A percentile compares a stretch with the other conserved stretches of the same genome.
These are phyloP conservation scores for Apeira syringaria DNA, from an alignment of 2,888 invertebrate genomes.

Conservation along the genomic window DNA sequence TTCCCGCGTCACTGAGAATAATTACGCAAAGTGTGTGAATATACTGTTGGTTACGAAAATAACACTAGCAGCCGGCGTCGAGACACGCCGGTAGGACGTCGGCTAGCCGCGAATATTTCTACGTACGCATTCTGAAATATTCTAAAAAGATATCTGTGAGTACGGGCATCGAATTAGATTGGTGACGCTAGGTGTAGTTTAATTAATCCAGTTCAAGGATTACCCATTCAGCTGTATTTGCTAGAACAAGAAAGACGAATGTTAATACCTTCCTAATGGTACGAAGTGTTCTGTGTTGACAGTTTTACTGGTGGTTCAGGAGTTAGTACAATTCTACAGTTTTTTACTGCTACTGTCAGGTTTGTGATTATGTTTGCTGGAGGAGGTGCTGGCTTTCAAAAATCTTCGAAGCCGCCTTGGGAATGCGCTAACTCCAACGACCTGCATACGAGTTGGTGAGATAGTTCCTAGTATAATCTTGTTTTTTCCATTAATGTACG, in stretches of 20 bases:
- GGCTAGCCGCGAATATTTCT: conserved; percentile 41
- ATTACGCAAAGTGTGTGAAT: conserved; percentile 45
- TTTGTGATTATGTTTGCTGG: conserved; percentile 71
- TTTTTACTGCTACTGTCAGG: too few relatives aligned
- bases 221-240: too few relatives aligned
- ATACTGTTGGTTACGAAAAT: conserved; percentile 46
- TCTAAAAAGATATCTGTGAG: conserved; percentile 38
- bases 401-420: conserved; percentile 74
- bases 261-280: too few relatives aligned
- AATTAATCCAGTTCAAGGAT: too few relatives aligned
- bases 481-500: too few relatives aligned
- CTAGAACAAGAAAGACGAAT: too few relatives aligned
- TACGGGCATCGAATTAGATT: conserved; percentile 25
- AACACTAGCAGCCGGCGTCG: conserved; percentile 43
- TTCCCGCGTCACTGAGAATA: conserved; percentile 22
- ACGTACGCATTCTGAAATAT: conserved; percentile 42
- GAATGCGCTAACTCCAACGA: conserved; percentile 54
- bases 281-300: too few relatives aligned
- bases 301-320: too few relatives aligned
- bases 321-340: too few relatives aligned
- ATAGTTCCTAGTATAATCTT: background rate
- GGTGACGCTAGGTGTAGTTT: conserved; percentile 9
- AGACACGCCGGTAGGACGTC: conserved; percentile 39
- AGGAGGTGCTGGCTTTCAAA: conserved; percentile 72
- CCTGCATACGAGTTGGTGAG: conserved; percentile 57